These are phyloP conservation scores for Lagopus muta DNA, from an alignment of 2,113 vertebrate species.

Conservation along the genomic window DNA sequence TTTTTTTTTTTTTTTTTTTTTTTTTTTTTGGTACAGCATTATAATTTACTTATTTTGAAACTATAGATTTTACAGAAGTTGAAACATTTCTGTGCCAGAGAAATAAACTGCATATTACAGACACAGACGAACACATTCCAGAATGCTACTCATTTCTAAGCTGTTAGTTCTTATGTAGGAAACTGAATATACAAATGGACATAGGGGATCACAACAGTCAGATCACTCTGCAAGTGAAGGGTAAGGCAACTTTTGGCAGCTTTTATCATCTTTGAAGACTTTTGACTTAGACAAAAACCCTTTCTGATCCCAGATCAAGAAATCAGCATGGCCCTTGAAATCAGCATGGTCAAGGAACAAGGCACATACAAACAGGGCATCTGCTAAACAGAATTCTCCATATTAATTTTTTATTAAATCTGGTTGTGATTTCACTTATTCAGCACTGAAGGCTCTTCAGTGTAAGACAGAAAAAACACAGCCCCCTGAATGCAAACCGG, in stretches of 20 bases:
- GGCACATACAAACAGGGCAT: neutral
- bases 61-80: neutral
- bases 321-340: neutral
- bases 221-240: neutral
- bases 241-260: neutral
- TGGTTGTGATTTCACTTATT: neutral
- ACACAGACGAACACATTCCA: neutral
- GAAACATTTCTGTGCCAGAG: too few species aligned
- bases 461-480: neutral
- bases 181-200: neutral
- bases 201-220: rapidly evolving
- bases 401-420: neutral
- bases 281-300: neutral
- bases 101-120: neutral
- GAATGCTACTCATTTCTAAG: neutral
- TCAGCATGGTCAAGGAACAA: neutral
- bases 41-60: neutral
- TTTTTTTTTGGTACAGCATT: neutral
- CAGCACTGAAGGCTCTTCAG: neutral
- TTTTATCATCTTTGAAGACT: neutral
- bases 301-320: neutral
- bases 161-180: neutral
- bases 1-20: neutral
- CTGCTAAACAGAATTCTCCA: neutral
- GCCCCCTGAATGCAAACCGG: neutral